These are phyloP conservation scores for Melipona quadrifasciata DNA, from an alignment of 1,140 invertebrate species.

Conservation along the genomic window DNA sequence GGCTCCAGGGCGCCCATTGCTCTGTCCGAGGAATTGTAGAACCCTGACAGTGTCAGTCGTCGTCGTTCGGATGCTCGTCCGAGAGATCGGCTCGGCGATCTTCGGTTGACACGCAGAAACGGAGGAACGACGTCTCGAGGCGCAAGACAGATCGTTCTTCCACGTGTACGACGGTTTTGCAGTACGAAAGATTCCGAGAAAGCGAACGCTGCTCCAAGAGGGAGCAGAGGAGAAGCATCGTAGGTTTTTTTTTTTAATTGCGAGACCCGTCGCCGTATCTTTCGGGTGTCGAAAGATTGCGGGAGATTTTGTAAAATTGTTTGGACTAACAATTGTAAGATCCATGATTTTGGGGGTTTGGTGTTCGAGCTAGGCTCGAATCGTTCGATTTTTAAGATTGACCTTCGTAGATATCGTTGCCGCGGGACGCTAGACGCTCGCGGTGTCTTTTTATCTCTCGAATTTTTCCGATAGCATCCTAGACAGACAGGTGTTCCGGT, in stretches of 20 bases:
- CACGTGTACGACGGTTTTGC: neutral
- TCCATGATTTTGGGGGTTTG: no score
- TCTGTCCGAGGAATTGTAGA: conserved; percentile 85
- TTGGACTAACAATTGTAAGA: neutral
- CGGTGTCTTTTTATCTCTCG: conserved; percentile 29
- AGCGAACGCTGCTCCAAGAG: neutral
- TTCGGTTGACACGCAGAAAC: neutral
- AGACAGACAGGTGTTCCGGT: neutral
- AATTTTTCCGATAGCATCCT: conserved; percentile 33
- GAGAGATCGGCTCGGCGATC: neutral
- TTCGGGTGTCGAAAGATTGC: neutral
- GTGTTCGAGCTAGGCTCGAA: neutral
- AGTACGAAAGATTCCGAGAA: no score
- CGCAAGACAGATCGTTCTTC: neutral
- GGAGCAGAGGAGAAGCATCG: no score
- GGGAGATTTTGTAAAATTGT: neutral
- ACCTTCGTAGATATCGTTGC: neutral
- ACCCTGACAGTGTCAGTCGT: neutral
- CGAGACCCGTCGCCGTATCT: neutral
- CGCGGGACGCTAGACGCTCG: neutral
- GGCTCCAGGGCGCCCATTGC: conserved; percentile 85
- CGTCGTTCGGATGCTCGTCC: neutral
- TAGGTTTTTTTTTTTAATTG: neutral
- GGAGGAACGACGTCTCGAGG: neutral
- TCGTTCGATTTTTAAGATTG: neutral